phyloP scores from a whole-genome alignment of 2,888 invertebrate species.

The Lymantria monacha region DNA sequence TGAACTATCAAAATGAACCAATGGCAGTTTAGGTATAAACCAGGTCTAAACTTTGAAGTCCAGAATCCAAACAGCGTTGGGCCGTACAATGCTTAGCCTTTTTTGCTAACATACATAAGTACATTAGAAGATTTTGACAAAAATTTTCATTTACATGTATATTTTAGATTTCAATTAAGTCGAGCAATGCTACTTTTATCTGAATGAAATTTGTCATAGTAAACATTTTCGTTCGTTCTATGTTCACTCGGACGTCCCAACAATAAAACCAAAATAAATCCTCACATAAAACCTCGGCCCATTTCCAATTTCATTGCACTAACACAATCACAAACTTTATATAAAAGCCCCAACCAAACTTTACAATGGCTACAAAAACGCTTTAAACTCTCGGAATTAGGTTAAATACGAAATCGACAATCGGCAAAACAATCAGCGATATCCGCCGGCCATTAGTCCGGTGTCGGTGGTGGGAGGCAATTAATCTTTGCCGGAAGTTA shows the following conservation, averaged over 20 bases:
- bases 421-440: slow-evolving; percentile 35
- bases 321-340: slow-evolving; percentile 1
- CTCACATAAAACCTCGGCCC: not conserved
- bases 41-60: too few relatives aligned
- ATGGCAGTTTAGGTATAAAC: too few relatives aligned
- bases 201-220: not conserved
- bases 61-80: too few relatives aligned
- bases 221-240: not conserved
- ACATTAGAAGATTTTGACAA: too few relatives aligned
- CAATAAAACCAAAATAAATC: slow-evolving; percentile 4
- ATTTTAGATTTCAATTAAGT: too few relatives aligned
- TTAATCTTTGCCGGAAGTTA: slow-evolving; percentile 31
- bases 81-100: too few relatives aligned
- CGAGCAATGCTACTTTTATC: not conserved
- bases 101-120: too few relatives aligned
- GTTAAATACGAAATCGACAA: slow-evolving; percentile 26
- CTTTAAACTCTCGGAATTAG: slow-evolving; percentile 19
- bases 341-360: slow-evolving; percentile 1
- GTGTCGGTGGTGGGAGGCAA: slow-evolving; percentile 20
- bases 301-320: slow-evolving; percentile 1
- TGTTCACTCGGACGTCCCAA: not conserved
- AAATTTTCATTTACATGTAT: too few relatives aligned
- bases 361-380: slow-evolving; percentile 7
- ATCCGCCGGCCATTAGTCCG: slow-evolving; percentile 35
- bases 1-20: too few relatives aligned